These are phyloP conservation scores for Mystacides longicornis DNA, from an alignment of 2,888 invertebrate genomes.

Conservation along the genomic window DNA sequence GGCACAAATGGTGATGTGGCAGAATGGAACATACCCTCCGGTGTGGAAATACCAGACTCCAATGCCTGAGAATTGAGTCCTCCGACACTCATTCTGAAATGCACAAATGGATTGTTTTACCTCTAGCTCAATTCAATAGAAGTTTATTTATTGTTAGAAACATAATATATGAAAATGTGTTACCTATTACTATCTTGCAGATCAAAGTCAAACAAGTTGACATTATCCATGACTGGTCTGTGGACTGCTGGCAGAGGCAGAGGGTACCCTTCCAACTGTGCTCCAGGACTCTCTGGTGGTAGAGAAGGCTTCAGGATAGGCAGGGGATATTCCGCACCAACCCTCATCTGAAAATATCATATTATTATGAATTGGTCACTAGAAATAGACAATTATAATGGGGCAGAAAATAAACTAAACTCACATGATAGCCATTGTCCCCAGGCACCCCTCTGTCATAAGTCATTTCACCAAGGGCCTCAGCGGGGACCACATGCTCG, in stretches of 20 bases:
- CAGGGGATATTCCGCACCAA: background rate
- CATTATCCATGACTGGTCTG: conserved; percentile 3
- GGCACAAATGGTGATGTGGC: conserved; percentile 16
- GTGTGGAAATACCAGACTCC: conserved; percentile 33
- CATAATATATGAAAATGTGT: too few relatives aligned
- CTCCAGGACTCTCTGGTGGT: conserved; percentile 14
- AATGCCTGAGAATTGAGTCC: conserved; percentile 34
- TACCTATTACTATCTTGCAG: background rate
- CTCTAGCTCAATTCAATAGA: background rate
- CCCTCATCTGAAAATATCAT: background rate
- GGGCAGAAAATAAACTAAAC: conserved; percentile 17
- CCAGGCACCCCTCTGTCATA: conserved; percentile 39
- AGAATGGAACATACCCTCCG: conserved; percentile 29
- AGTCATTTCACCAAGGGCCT: conserved; percentile 22
- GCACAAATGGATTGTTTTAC: background rate
- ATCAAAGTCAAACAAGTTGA: conserved; percentile 16
- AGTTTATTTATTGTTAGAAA: background rate
- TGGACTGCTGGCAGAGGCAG: conserved; percentile 3
- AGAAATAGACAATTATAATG: background rate
- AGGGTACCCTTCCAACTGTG: background rate
- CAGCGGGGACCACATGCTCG: conserved; percentile 13
- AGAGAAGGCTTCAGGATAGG: background rate
- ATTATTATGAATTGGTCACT: too few relatives aligned
- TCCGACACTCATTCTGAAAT: conserved; percentile 16
- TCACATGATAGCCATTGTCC: conserved; percentile 46